phyloP scores from a whole-genome alignment of 2,888 invertebrate species.

The Deroplatys truncata region DNA sequence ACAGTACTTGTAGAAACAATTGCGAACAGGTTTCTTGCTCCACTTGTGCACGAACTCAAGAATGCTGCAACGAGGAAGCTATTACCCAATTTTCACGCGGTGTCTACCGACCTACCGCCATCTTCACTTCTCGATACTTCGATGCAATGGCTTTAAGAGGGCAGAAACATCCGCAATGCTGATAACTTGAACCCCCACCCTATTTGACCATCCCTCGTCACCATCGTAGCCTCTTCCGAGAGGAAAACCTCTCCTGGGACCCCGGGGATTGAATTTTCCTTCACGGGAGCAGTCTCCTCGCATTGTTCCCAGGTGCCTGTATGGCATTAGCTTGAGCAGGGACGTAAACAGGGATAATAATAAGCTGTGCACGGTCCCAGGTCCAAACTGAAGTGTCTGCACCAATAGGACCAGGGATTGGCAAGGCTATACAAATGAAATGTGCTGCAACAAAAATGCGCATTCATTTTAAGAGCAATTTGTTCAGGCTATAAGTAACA shows the following conservation, averaged over 20 bases:
- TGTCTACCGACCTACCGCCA: neutral
- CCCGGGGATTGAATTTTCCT: neutral
- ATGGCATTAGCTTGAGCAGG: neutral
- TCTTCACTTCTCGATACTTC: neutral
- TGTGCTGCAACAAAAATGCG: too few relatives aligned
- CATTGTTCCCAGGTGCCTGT: neutral
- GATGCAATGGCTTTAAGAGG: neutral
- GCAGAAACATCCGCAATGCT: neutral
- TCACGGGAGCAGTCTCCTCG: neutral
- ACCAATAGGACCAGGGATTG: too few relatives aligned
- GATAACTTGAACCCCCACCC: neutral
- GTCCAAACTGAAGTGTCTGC: too few relatives aligned
- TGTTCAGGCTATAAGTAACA: too few relatives aligned
- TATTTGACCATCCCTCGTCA: neutral
- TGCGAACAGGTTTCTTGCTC: neutral
- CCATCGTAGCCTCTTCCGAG: neutral
- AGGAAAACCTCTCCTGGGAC: neutral
- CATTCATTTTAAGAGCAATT: too few relatives aligned
- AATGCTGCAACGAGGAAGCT: neutral
- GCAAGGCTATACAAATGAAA: too few relatives aligned
- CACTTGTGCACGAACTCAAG: neutral
- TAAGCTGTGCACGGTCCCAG: neutral
- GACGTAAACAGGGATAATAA: neutral
- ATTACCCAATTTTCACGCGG: conserved; percentile 6
- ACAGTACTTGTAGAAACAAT: too few relatives aligned